Percentiles rank a stretch among this genome's conserved stretches.
Conservation (phyloP, 2,113 vertebrate genomes). For the Xiphophorus couchianus region DNA sequence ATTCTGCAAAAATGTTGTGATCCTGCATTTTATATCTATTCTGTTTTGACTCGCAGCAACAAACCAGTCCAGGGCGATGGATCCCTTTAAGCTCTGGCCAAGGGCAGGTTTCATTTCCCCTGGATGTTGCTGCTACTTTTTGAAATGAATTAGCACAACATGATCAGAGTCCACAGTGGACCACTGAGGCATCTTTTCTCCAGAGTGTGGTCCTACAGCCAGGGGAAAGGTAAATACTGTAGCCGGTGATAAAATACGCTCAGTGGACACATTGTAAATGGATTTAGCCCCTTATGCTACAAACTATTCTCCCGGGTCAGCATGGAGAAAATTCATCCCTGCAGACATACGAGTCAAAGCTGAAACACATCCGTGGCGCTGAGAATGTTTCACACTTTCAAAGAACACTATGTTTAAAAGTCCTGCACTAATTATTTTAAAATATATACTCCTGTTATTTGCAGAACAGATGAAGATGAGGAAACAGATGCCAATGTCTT, state of each 20-base stretch:
- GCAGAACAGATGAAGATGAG: constrained; percentile 43
- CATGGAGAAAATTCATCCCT: constrained; percentile 42
- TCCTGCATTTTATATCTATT: constrained; percentile 6
- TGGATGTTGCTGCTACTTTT: constrained; percentile 61
- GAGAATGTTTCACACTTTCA: constrained; percentile 35
- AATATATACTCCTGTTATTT: constrained; percentile 52
- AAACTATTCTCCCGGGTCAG: constrained; percentile 57
- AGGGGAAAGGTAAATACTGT: constrained; percentile 67
- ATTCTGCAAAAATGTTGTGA: constrained; percentile 1
- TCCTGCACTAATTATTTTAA: constrained; percentile 42
- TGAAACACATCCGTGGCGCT: constrained; percentile 21
- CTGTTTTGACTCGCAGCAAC: constrained; percentile 24
- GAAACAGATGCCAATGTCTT: constrained; percentile 54
- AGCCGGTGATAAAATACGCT: constrained; percentile 62
- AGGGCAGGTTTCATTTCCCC: constrained; percentile 69
- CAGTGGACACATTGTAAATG: constrained; percentile 63
- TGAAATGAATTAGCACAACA: constrained; percentile 68
- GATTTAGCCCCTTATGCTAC: constrained; percentile 67
- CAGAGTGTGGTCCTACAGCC: constrained; percentile 65
- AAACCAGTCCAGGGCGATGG: constrained; percentile 46
- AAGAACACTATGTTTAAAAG: constrained; percentile 35
- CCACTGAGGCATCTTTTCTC: constrained; percentile 64
- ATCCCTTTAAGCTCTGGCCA: constrained; percentile 61
- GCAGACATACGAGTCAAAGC: constrained; percentile 43
- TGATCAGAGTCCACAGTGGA: constrained; percentile 60